These are phyloP conservation scores for Cynocephalus volans DNA, from an alignment of 2,113 vertebrate species.

Conservation along the genomic window DNA sequence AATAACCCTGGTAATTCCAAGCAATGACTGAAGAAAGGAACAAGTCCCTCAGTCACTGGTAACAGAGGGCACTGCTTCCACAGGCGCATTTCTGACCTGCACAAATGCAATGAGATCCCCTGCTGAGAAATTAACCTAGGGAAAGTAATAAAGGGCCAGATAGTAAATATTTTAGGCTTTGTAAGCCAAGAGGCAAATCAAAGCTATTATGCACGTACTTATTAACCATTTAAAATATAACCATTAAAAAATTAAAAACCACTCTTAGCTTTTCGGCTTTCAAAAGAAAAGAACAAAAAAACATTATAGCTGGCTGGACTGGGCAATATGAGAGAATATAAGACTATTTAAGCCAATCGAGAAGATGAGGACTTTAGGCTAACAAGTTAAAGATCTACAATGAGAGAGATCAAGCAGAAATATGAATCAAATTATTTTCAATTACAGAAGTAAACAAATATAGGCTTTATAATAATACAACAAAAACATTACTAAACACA, in stretches of 20 bases:
- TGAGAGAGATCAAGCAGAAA: background rate
- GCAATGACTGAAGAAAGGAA: background rate
- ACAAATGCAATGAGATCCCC: background rate
- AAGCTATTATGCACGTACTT: background rate
- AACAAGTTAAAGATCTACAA: background rate
- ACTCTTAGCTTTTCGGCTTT: background rate
- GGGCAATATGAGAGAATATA: background rate
- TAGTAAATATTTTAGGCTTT: background rate
- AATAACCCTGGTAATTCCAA: background rate
- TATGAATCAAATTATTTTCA: background rate
- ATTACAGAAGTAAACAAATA: background rate
- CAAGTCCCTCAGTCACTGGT: accelerated
- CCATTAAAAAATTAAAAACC: background rate
- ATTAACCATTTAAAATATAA: background rate
- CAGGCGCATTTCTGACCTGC: background rate
- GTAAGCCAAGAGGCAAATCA: background rate
- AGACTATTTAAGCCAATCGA: background rate
- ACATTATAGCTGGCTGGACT: background rate
- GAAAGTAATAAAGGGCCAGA: background rate
- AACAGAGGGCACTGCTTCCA: accelerated
- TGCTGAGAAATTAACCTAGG: background rate
- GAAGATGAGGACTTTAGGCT: background rate
- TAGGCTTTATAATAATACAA: background rate
- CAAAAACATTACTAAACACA: background rate
- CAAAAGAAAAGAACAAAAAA: background rate